phyloP scores from a whole-genome alignment of 2,888 invertebrate genomes.

The Eupithecia dodoneata region DNA sequence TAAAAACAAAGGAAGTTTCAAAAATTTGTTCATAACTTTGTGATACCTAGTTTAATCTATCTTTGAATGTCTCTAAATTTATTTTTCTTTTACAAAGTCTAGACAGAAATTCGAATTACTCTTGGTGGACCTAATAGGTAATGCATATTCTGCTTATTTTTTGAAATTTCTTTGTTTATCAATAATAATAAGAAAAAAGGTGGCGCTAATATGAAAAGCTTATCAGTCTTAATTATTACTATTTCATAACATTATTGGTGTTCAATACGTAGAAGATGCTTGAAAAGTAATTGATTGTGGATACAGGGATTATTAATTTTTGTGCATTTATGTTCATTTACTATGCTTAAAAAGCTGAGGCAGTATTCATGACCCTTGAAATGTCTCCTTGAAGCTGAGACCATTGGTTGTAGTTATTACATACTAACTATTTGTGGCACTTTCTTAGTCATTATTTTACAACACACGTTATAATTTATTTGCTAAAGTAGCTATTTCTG shows the following conservation, averaged over 20 bases:
- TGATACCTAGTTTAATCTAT: too few species aligned
- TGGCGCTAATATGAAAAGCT: not conserved
- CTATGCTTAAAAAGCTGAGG: not conserved
- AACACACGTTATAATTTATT: not conserved
- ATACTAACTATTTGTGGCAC: not conserved
- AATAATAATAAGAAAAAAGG: too few species aligned
- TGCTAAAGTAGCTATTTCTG: too few species aligned
- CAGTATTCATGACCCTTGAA: not conserved
- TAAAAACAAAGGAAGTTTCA: too few species aligned
- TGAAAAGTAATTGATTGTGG: not conserved
- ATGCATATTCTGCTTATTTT: too few species aligned
- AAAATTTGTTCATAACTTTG: too few species aligned
- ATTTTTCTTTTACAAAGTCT: too few species aligned
- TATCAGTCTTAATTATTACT: too few species aligned
- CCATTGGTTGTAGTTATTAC: not conserved
- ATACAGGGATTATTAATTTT: not conserved
- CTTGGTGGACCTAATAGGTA: too few species aligned
- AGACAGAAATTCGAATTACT: too few species aligned
- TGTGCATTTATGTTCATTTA: not conserved
- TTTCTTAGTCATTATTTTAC: not conserved
- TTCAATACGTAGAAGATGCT: not conserved
- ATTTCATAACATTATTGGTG: not conserved
- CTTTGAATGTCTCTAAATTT: too few species aligned
- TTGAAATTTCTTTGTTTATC: too few species aligned
- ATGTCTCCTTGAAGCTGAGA: not conserved